phyloP scores from a whole-genome alignment of 2,888 invertebrate genomes.

The Cyclophora albipunctata region DNA sequence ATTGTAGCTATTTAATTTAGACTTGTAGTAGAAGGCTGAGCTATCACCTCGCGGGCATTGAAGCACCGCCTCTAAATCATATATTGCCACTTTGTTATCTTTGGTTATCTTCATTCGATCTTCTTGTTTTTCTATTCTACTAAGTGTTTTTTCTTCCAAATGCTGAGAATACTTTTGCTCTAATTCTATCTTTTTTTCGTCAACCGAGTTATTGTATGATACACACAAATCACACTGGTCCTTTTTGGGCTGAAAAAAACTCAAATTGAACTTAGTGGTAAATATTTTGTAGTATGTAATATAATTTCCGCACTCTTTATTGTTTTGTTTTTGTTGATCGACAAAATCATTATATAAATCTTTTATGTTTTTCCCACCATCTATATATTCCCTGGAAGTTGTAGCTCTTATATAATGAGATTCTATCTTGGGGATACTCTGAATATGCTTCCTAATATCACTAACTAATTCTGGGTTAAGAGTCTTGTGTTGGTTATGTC shows the following conservation, averaged over 20 bases:
- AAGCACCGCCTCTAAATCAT: slow-evolving; percentile 18
- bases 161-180: slow-evolving; percentile 10
- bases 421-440: slow-evolving; percentile 16
- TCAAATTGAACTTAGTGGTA: slow-evolving; percentile 13
- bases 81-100: slow-evolving; percentile 12
- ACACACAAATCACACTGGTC: slow-evolving; percentile 14
- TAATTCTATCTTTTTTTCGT: slow-evolving; percentile 8
- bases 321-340: slow-evolving; percentile 13
- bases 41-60: slow-evolving; percentile 18
- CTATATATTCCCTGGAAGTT: slow-evolving; percentile 19
- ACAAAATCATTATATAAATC: slow-evolving; percentile 25
- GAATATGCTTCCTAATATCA: slow-evolving; percentile 4
- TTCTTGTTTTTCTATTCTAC: slow-evolving; percentile 13
- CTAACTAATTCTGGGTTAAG: neutral
- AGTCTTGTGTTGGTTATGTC: slow-evolving; percentile 5
- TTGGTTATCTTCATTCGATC: slow-evolving; percentile 9
- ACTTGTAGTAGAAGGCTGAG: slow-evolving; percentile 21
- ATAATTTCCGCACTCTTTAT: slow-evolving; percentile 9
- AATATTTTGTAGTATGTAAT: slow-evolving; percentile 11
- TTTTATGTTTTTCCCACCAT: slow-evolving; percentile 23
- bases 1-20: slow-evolving; percentile 20
- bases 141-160: slow-evolving; percentile 15
- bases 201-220: slow-evolving; percentile 8
- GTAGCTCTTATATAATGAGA: slow-evolving; percentile 21
- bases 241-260: slow-evolving; percentile 21